Base-by-base conservation (phyloP, 2,797 vertebrate species). In the Phyllotis vaccarum region DNA sequence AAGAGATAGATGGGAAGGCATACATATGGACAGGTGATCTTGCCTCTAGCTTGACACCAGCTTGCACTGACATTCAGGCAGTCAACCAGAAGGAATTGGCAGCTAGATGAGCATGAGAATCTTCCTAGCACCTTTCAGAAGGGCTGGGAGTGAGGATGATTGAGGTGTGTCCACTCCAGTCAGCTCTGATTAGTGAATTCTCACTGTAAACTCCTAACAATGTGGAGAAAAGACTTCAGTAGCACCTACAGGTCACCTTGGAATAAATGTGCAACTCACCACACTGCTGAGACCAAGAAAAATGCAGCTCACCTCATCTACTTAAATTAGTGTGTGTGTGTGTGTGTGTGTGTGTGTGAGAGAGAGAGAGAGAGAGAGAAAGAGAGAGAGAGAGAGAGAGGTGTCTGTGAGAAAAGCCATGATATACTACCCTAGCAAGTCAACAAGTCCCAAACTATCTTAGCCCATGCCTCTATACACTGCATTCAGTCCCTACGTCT, bases 141-240 rank as follows among this genome's bases (percentile, higher is more conserved):
- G 85, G 43, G 66, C 40, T 12, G 34, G 3, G 34, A 31, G 14
- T 24, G 8, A 6, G 24, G 49, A 43, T 62, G 74, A 75, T 74
- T n/a, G 94, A 34, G 21, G 74, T 43, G 27, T 54, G 9, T 43
- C 54, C 46, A 83, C 37, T 22, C 12, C 54, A 46, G 34, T 76
- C 68, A 68, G 40, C 34, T 88, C 52, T 9, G 13, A 49, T 1
- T 94, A 86, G 52, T 76, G 66, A 92, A 94, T n/a, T 64, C 34
- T 49, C 43, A 95, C n/a, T 68, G 13, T 49, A 68, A 92, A 88
- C 70, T 60, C 64, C 81, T 46, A 90, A 79, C 11, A n/a, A 75
- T 40, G 22, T 94, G 68, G 12, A n/a, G 34, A 62, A 87, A 88
- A 56, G 49, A 24, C 34, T 79, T 83, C 62, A 81, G 54, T 68